A percentile compares a stretch with the other conserved stretches of the same genome.
Conservation (phyloP, 1,140 invertebrate species). For the Halesus radiatus region DNA sequence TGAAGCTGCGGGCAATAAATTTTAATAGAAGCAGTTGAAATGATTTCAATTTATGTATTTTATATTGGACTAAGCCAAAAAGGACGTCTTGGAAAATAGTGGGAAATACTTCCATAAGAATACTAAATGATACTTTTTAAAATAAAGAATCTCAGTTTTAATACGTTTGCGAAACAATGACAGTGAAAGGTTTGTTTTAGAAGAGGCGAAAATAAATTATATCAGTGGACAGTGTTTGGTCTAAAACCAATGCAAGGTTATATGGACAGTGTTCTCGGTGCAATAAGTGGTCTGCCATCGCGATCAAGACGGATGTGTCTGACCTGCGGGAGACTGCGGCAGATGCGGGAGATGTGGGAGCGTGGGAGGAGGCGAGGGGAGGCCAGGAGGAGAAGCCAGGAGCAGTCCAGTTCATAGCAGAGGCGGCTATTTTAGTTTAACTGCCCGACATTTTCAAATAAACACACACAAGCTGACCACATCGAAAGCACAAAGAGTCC, state of each 20-base stretch:
- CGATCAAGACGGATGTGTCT: slow-evolving; percentile 7
- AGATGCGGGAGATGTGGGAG: neutral
- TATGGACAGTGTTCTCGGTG: neutral
- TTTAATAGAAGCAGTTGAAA: neutral
- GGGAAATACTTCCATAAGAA: too few relatives aligned
- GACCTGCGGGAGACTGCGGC: neutral
- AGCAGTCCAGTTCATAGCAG: neutral
- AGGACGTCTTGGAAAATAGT: neutral
- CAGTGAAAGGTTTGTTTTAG: too few relatives aligned
- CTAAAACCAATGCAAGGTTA: neutral
- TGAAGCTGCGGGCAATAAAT: slow-evolving; percentile 19
- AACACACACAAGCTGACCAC: slow-evolving; percentile 52
- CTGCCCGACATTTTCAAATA: slow-evolving; percentile 51
- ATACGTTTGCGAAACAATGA: too few relatives aligned
- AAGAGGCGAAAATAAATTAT: too few relatives aligned
- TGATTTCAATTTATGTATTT: neutral
- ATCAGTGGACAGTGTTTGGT: too few relatives aligned
- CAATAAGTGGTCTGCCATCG: neutral
- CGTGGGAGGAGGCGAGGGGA: neutral
- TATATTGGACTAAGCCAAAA: neutral
- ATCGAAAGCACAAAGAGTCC: slow-evolving; percentile 35
- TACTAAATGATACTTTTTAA: neutral
- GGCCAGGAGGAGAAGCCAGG: neutral
- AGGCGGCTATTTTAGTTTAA: slow-evolving; percentile 51
- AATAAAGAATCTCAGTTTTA: too few relatives aligned